Base-by-base conservation (phyloP, 2,113 vertebrate species). In the Proterorhinus semilunaris region DNA sequence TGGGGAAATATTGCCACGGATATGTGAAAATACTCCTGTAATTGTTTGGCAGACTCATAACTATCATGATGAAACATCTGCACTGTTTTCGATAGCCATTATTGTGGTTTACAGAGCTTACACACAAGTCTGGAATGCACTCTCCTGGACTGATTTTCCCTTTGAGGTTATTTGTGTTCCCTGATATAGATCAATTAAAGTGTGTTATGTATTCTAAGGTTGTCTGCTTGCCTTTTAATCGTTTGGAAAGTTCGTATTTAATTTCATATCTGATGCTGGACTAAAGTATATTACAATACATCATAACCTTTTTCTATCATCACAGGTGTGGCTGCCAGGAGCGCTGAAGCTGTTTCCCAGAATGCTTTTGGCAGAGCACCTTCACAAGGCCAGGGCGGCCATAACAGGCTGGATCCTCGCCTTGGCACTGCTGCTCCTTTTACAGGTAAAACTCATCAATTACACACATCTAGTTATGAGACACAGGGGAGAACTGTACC, bases 371-470 rank as follows among this genome's bases (percentile, higher is more conserved):
- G 65, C 65, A 52, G 69, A 21, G 75, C 83, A 90, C 45, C 65
- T 55, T 74, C 66, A 49, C 79, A 42, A 74, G 73, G 77, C 79
- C 75, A 65, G 62, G 43, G 80, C 65, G 87, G 55, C 76, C 55
- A 62, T 66, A 68, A 52, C 49, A 61, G 62, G 74, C 71, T 84
- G 74, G 83, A 71, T 90, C 46, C 42, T 91, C 62, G 77, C 79
- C 53, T 71, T 90, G 77, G 71, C 83, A 74, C 73, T 91, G 53
- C 76, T 86, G 78, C 61, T 90, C 27, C 68, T 70, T 75, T 74
- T 89, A 16, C 90, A 90, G 90, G 90, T 91, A 87, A 78, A 65
- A 76, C 36, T 2, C 36, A 50, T 70, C 7, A 1, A 17, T 63
- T 16, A 44, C 72, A 43, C 16, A 16, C 8, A 13, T 7, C 12